Evolutionary conservation across 2,113 vertebrate species (phyloP), one percentile per base, ranked within the genome.

Genomic region (Archilochus colubris): DNA sequence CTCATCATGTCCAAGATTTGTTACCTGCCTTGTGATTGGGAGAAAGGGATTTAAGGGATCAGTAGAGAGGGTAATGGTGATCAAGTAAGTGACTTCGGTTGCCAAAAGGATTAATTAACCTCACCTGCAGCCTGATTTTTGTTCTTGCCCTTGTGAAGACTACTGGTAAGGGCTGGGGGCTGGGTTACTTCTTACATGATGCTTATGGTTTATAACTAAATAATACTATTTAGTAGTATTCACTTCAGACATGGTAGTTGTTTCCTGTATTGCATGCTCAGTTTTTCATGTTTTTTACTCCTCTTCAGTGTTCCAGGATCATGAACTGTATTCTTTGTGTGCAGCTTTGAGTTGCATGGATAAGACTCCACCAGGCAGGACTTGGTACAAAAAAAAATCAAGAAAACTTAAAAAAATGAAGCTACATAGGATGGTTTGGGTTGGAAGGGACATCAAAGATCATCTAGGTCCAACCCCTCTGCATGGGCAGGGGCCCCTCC

Each of bases 331-430:
- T 82, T 82, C 0, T 2, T 75, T 40, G 10, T 72, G 21, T 14
- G 31, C 51, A 67, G 5, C 14, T 82, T 79, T 63, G 21, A 63
- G 53, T 48, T 16, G 23, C 14, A 11, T 85, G 0, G 0, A 4
- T 78, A 63, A 64, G 44, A 36, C 36, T 72, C 38, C 70, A 18
- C 10, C 9, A 51, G 53, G 43, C 16, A 63, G 53, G 25, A 58
- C 23, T 57, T 7, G 0, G 10, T 67, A 10, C 0, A 50, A 57
- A 75, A 55, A 55, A 0, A 66, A 58, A 27, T 40, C 40, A 40
- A 40, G 40, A 40, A 40, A 40, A 40, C 11, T 40, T 40, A 40
- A 40, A 40, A 40, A 40, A 11, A 40, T 40, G 40, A 40, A 40
- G 40, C 40, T 40, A 40, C 38, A 40, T 40, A 40, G 38, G 11